Evolutionary conservation across 2,888 invertebrate species (phyloP).

Genomic region (Helicoverpa assulta): DNA sequence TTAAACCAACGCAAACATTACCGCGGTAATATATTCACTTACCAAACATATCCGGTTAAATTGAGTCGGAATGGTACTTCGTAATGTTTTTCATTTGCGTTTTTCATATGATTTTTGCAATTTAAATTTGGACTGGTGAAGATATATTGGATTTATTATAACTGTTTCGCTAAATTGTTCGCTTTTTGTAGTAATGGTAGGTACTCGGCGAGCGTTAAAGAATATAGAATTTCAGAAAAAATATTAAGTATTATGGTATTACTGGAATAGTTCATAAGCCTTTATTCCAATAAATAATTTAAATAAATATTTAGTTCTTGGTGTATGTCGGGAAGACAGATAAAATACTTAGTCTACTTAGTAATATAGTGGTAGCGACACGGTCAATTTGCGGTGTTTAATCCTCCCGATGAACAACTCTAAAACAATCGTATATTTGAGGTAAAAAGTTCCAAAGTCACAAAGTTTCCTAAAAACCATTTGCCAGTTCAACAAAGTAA

Average conservation of each 20-base stretch:
- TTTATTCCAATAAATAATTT: too few relatives aligned
- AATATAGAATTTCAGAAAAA: too few relatives aligned
- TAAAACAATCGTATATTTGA: constrained; percentile 2
- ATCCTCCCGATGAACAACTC: not conserved
- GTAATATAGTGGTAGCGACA: too few relatives aligned
- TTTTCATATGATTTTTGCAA: constrained; percentile 47
- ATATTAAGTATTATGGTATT: too few relatives aligned
- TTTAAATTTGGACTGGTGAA: constrained; percentile 42
- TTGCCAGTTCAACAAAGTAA: not conserved
- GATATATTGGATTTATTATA: constrained; percentile 30
- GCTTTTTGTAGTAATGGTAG: constrained; percentile 18
- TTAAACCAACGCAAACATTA: not conserved
- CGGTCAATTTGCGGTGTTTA: too few relatives aligned
- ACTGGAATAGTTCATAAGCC: too few relatives aligned
- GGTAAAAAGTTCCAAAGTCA: not conserved
- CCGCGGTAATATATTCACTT: constrained; percentile 54
- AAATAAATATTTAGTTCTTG: constrained; percentile 3
- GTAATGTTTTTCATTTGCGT: constrained; percentile 55
- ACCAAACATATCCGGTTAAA: constrained; percentile 51
- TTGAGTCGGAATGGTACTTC: constrained; percentile 48
- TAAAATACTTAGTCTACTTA: too few relatives aligned
- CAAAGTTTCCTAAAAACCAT: not conserved
- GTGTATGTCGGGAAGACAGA: too few relatives aligned
- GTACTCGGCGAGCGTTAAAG: not conserved
- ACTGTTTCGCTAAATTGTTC: constrained; percentile 25